These are phyloP conservation scores for Microcebus murinus DNA, from an alignment of 2,113 vertebrate species.

Conservation along the genomic window DNA sequence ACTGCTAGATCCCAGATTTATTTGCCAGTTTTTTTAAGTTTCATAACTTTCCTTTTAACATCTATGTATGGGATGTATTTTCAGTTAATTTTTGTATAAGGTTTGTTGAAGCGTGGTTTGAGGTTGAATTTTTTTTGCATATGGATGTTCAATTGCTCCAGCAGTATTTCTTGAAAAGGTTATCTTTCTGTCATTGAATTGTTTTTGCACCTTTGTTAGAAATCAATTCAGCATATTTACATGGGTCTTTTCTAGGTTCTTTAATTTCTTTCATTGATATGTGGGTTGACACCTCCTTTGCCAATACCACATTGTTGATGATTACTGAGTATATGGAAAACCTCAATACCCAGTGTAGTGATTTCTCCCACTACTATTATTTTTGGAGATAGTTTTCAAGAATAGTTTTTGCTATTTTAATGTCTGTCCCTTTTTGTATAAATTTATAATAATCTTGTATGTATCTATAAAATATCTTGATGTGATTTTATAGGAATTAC, in stretches of 20 bases:
- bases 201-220: not conserved
- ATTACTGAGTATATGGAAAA: not conserved
- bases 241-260: not conserved
- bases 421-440: not conserved
- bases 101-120: not conserved
- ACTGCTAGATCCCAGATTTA: not conserved
- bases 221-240: not conserved
- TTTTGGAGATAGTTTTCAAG: not conserved
- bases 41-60: not conserved
- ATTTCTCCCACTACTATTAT: not conserved
- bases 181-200: not conserved
- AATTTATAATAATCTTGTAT: not conserved
- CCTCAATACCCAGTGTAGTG: not conserved
- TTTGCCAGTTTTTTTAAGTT: not conserved
- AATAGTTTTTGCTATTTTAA: not conserved
- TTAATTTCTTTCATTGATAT: not conserved
- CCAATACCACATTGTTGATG: not conserved
- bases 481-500: not conserved
- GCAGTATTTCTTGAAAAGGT: not conserved
- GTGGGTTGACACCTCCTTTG: not conserved
- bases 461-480: not conserved
- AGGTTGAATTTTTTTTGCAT: not conserved
- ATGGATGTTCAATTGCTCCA: not conserved
- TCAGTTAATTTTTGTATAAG: not conserved
- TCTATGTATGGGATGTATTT: not conserved